phyloP scores from a whole-genome alignment of 1,140 invertebrate species.

The Hycleus cichorii region DNA sequence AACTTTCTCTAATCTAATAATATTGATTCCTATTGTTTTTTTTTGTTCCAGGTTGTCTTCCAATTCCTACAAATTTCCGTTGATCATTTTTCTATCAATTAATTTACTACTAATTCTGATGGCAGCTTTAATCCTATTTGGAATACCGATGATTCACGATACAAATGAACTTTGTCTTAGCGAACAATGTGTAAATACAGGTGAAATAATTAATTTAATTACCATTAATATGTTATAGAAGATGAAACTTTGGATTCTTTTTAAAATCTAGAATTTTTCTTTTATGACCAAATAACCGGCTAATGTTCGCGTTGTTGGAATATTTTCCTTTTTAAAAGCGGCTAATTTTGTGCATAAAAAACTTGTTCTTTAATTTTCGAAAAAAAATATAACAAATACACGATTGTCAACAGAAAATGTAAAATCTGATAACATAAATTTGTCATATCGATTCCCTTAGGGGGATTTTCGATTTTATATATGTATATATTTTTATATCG shows the following conservation, averaged over 20 bases:
- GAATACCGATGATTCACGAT: constrained; percentile 11
- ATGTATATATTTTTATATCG: too few species aligned
- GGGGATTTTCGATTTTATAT: too few species aligned
- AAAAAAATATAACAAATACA: too few species aligned
- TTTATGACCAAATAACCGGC: neutral
- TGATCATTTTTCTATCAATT: constrained; percentile 22
- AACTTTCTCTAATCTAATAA: too few species aligned
- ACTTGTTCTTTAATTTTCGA: too few species aligned
- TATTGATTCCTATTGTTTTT: too few species aligned
- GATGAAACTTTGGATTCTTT: neutral
- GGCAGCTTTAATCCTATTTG: constrained; percentile 19
- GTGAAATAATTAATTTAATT: constrained; percentile 3
- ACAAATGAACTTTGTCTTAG: constrained; percentile 21
- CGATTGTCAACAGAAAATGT: too few species aligned
- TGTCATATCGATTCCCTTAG: too few species aligned
- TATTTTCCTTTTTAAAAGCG: too few species aligned
- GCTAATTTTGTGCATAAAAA: too few species aligned
- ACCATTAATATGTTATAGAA: neutral
- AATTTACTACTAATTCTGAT: constrained; percentile 22
- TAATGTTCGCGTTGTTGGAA: too few species aligned
- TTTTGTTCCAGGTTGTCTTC: constrained; percentile 13
- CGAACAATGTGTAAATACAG: constrained; percentile 28
- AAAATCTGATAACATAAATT: too few species aligned
- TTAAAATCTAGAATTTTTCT: neutral
- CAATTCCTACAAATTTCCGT: constrained; percentile 12